A percentile compares a stretch with the other conserved stretches of the same genome.
Conservation (phyloP, 1,140 invertebrate genomes). For the Bombyx mandarina region DNA sequence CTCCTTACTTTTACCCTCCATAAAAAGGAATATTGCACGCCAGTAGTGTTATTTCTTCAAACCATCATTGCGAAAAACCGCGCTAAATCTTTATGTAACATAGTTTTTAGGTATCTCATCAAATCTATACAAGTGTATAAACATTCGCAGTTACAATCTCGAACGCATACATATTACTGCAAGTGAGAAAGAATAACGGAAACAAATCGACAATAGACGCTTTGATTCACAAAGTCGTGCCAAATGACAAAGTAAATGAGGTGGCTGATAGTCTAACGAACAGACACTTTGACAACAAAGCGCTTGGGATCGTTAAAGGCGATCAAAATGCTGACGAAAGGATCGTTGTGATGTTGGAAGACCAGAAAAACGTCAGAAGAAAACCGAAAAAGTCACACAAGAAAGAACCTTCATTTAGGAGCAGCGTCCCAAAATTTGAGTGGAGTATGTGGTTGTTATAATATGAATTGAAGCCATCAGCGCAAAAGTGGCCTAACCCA, state of each 20-base stretch:
- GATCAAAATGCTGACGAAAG: conserved; percentile 7
- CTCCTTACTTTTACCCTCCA: too few species aligned
- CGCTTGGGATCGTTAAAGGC: neutral
- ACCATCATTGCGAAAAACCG: too few species aligned
- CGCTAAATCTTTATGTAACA: too few species aligned
- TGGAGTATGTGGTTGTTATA: neutral
- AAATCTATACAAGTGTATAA: too few species aligned
- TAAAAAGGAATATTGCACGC: too few species aligned
- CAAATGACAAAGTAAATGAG: conserved; percentile 10
- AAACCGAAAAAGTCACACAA: neutral
- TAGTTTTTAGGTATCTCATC: too few species aligned
- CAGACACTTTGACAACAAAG: conserved; percentile 4
- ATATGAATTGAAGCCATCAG: too few species aligned
- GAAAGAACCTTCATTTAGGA: neutral
- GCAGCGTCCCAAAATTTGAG: neutral
- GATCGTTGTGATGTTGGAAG: neutral
- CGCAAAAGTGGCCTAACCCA: too few species aligned
- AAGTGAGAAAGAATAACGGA: conserved; percentile 25
- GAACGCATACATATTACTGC: conserved; percentile 23
- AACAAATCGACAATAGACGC: conserved; percentile 30
- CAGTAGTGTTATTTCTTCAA: too few species aligned
- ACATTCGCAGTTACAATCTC: too few species aligned
- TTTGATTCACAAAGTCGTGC: conserved; percentile 27
- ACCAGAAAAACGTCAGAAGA: neutral
- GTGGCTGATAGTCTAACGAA: conserved; percentile 5